phyloP scores from a whole-genome alignment of 2,113 vertebrate genomes.

The Thamnaconus septentrionalis region DNA sequence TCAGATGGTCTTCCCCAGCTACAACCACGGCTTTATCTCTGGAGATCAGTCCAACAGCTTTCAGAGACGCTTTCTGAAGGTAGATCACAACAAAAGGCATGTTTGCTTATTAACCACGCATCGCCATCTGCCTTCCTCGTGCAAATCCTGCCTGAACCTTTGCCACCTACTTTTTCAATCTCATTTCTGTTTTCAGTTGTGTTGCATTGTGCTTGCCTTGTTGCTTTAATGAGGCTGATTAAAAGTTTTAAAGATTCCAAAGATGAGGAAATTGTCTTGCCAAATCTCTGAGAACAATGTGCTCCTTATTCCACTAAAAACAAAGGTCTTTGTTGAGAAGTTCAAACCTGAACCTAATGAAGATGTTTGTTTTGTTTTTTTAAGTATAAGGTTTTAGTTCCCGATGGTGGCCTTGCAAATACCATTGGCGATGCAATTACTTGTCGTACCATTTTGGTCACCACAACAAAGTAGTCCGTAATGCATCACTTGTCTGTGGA shows the following conservation, averaged over 20 bases:
- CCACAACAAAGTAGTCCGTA: constrained; percentile 37
- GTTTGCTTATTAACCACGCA: constrained; percentile 9
- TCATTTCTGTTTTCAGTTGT: too few relatives aligned
- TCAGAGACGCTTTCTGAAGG: constrained; percentile 89
- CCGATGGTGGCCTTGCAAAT: constrained; percentile 14
- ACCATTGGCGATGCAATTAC: constrained; percentile 14
- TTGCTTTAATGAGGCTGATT: constrained; percentile 2
- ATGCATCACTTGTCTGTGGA: constrained; percentile 29
- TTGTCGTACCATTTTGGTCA: constrained; percentile 5
- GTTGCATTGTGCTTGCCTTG: neutral
- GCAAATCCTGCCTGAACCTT: neutral
- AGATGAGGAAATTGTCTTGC: too few relatives aligned
- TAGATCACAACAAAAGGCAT: constrained; percentile 69
- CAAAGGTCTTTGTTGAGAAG: constrained; percentile 12
- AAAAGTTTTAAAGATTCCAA: neutral
- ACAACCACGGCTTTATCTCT: constrained; percentile 85
- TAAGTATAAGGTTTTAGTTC: constrained; percentile 20
- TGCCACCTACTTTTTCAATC: neutral
- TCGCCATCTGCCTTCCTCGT: constrained; percentile 8
- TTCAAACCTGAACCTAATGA: constrained; percentile 9
- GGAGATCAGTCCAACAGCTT: constrained; percentile 80
- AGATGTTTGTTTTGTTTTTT: constrained; percentile 12
- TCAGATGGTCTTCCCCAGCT: constrained; percentile 91
- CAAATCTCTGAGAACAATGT: constrained; percentile 9
- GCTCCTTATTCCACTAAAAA: constrained; percentile 20